Evolutionary conservation across 1,140 invertebrate genomes (phyloP).

Genomic region (Teleogryllus occipitalis): DNA sequence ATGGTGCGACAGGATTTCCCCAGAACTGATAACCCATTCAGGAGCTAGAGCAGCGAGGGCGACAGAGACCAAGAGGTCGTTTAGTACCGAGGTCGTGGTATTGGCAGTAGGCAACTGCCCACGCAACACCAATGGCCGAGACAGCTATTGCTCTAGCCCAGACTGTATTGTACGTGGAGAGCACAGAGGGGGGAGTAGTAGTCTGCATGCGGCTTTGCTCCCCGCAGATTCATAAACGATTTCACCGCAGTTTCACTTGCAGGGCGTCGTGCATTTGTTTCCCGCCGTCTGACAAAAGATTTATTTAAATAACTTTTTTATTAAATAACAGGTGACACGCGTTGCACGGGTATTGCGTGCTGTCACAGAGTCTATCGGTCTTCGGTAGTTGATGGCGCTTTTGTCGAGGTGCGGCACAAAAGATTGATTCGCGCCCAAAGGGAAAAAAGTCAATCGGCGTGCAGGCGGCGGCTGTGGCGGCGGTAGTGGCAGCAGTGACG

Average conservation of each 20-base stretch:
- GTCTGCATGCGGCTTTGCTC: background rate
- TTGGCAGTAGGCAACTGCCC: too few relatives aligned
- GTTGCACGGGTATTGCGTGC: background rate
- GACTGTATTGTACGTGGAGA: too few relatives aligned
- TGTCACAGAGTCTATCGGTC: background rate
- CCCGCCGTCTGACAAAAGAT: background rate
- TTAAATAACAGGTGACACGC: background rate
- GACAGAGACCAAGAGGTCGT: too few relatives aligned
- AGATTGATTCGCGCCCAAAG: background rate
- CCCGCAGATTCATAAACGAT: background rate
- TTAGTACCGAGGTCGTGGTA: too few relatives aligned
- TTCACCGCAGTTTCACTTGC: background rate
- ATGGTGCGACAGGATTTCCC: too few relatives aligned
- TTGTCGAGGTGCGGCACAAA: background rate
- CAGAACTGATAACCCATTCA: too few relatives aligned
- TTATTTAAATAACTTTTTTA: constrained; percentile 4
- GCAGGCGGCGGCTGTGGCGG: too few relatives aligned
- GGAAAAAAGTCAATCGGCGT: background rate
- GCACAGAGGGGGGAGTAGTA: background rate
- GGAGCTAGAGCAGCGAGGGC: too few relatives aligned
- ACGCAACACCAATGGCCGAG: too few relatives aligned
- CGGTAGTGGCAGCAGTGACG: too few relatives aligned
- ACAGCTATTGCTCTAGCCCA: too few relatives aligned
- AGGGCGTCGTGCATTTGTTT: background rate
- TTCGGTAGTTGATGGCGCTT: background rate